phyloP scores from a whole-genome alignment of 2,888 invertebrate species.

The Hofmannophila pseudospretella region DNA sequence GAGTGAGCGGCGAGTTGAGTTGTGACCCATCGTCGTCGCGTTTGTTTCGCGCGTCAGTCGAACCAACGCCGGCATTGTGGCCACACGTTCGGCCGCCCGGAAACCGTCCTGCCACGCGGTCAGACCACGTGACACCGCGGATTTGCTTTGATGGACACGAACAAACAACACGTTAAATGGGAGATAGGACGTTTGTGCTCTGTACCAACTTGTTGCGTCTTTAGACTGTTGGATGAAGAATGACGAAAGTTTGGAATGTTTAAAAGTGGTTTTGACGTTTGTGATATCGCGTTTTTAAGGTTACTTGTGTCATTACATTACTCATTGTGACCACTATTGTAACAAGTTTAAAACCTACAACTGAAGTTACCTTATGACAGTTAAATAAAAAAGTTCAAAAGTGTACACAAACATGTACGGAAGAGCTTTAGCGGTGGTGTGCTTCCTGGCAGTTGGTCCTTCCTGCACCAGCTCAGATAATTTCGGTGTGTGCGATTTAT shows the following conservation, averaged over 20 bases:
- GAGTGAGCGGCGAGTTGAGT: conserved; percentile 47
- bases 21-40: conserved; percentile 68
- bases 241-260: no score
- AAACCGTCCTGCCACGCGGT: conserved; percentile 52
- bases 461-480: conserved; percentile 67
- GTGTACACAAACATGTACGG: conserved; percentile 2
- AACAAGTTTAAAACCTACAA: no score
- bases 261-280: no score
- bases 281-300: no score
- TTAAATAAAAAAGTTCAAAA: not conserved
- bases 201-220: no score
- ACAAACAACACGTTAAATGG: no score
- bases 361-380: no score
- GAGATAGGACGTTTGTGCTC: no score
- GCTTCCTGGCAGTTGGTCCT: conserved; percentile 51
- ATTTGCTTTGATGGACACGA: no score
- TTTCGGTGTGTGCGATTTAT: conserved; percentile 60
- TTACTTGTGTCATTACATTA: no score
- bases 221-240: no score
- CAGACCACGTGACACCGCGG: conserved; percentile 35
- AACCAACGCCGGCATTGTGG: conserved; percentile 65
- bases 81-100: conserved; percentile 62
- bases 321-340: no score
- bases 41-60: conserved; percentile 62
- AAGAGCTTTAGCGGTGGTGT: conserved; percentile 19